These are phyloP conservation scores for Linnaemya vulpina DNA, from an alignment of 2,888 invertebrate genomes.

Conservation along the genomic window DNA sequence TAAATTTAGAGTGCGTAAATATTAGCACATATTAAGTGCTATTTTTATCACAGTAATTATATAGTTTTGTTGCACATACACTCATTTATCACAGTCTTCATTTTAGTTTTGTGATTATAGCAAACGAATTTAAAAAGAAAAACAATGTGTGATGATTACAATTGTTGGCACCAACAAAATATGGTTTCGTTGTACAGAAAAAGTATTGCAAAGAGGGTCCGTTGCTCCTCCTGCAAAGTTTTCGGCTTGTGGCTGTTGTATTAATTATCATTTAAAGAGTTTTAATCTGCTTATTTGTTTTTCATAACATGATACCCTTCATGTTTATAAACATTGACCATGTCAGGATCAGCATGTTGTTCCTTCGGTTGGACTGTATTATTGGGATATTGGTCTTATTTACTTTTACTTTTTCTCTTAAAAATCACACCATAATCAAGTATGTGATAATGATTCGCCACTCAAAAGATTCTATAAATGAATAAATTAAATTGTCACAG, in stretches of 20 bases:
- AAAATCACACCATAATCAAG: no score
- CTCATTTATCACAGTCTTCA: conserved; percentile 6
- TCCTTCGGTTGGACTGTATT: no score
- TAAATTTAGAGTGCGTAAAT: background rate
- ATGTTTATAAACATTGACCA: no score
- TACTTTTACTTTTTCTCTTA: no score
- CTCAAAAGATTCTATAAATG: no score
- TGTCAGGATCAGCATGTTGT: no score
- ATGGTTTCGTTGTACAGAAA: background rate
- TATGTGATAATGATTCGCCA: no score
- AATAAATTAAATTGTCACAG: no score
- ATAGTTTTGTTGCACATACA: background rate
- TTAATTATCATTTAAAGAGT: no score
- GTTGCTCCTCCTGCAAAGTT: background rate
- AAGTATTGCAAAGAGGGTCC: background rate
- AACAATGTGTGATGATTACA: background rate
- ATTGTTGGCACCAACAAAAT: background rate
- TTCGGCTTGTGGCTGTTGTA: background rate
- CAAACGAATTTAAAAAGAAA: conserved; percentile 52
- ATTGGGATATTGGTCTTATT: no score
- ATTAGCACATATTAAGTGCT: background rate
- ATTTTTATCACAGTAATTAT: background rate
- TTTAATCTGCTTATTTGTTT: no score
- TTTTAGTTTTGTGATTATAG: conserved; percentile 36
- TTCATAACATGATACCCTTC: no score